phyloP scores from a whole-genome alignment of 2,113 vertebrate species.

The Hydrochoerus hydrochaeris region DNA sequence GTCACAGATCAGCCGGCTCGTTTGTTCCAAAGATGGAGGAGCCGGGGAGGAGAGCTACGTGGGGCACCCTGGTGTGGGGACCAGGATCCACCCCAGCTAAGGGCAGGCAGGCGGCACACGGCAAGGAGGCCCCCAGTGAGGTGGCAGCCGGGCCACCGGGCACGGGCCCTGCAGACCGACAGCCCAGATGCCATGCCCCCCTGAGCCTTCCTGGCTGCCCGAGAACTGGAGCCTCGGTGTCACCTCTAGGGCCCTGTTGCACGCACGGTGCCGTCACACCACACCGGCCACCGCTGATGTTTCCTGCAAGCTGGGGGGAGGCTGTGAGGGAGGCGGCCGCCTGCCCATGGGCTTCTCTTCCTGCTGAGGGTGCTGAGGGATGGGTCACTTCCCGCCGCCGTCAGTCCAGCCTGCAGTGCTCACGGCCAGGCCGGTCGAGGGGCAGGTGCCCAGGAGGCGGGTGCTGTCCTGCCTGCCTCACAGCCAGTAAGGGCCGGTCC shows the following conservation, averaged over 20 bases:
- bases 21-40: background rate
- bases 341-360: background rate
- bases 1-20: slow-evolving; percentile 16
- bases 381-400: background rate
- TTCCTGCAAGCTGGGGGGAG: background rate
- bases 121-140: fast-evolving
- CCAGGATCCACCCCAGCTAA: background rate
- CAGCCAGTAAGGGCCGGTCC: background rate
- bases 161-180: background rate
- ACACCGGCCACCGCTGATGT: too few relatives aligned
- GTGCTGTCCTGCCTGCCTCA: background rate
- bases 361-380: background rate
- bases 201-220: background rate
- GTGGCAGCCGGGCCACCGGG: background rate
- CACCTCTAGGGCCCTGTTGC: background rate
- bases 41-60: background rate
- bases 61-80: background rate
- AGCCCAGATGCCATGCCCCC: background rate
- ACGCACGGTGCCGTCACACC: background rate
- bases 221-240: fast-evolving
- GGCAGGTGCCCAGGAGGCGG: background rate
- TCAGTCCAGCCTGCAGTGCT: fast-evolving
- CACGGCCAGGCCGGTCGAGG: fast-evolving
- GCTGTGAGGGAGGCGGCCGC: background rate
- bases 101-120: background rate